Evolutionary conservation across 2,888 invertebrate species (phyloP).

Genomic region (Notodonta dromedarius): DNA sequence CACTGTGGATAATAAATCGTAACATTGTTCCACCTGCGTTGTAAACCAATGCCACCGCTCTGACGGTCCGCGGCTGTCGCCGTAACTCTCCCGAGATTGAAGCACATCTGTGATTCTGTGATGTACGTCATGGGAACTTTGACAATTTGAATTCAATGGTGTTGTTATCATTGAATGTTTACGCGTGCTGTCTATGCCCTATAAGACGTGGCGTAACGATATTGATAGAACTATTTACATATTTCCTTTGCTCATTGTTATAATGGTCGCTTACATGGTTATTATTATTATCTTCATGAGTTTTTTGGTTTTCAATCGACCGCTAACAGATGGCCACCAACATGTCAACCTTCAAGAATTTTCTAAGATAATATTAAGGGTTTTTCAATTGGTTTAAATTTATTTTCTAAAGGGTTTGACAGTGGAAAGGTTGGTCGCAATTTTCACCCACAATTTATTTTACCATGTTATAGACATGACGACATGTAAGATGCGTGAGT

Average conservation of each 20-base stretch:
- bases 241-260: background rate
- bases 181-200: background rate
- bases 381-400: too few species aligned
- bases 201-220: background rate
- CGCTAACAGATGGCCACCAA: too few species aligned
- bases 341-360: too few species aligned
- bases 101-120: constrained; percentile 9
- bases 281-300: too few species aligned
- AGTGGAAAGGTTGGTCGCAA: too few species aligned
- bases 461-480: too few species aligned
- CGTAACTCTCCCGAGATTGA: constrained; percentile 5
- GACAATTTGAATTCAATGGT: constrained; percentile 34
- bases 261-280: too few species aligned
- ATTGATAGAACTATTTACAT: background rate
- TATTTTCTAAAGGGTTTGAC: too few species aligned
- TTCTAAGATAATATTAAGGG: too few species aligned
- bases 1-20: constrained; percentile 36
- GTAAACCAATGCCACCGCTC: constrained; percentile 38
- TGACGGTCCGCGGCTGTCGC: constrained; percentile 37
- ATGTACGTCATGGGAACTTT: constrained; percentile 34
- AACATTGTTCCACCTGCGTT: constrained; percentile 39
- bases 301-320: too few species aligned
- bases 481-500: too few species aligned
- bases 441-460: too few species aligned
- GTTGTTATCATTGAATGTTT: constrained; percentile 8